These are phyloP conservation scores for Podargus strigoides DNA, from an alignment of 2,797 vertebrate genomes.

Conservation along the genomic window DNA sequence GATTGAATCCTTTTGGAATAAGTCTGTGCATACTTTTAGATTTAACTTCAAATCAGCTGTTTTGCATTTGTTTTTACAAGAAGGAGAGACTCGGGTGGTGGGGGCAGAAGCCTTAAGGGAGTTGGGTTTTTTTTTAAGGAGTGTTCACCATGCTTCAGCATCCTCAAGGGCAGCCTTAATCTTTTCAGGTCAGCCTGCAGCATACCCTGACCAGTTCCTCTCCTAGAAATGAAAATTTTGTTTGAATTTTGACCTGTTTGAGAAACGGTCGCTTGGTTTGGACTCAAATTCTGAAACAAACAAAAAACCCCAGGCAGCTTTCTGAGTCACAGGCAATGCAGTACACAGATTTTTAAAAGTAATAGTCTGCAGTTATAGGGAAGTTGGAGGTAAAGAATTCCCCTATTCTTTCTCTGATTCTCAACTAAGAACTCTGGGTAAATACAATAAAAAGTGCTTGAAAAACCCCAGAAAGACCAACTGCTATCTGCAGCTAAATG, in stretches of 20 bases:
- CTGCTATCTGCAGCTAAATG: neutral
- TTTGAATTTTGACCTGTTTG: neutral
- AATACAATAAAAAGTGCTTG: neutral
- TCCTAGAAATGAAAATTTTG: neutral
- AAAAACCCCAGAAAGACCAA: neutral
- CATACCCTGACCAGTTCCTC: neutral
- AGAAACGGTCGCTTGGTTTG: neutral
- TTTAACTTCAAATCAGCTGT: neutral
- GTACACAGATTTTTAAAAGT: neutral
- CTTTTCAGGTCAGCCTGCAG: neutral
- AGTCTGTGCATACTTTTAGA: neutral
- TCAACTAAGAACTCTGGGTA: neutral
- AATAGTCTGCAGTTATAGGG: neutral
- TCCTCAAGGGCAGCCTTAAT: neutral
- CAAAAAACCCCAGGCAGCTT: neutral
- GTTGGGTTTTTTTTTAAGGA: neutral
- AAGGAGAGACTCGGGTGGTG: neutral
- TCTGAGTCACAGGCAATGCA: neutral
- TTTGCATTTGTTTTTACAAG: neutral
- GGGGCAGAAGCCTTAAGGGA: neutral
- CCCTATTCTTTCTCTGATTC: neutral
- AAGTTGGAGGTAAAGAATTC: slow-evolving; percentile 49
- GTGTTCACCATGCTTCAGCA: neutral
- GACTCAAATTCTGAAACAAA: neutral
- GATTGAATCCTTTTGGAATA: neutral